Percentiles rank a stretch among this genome's conserved stretches.
Evolutionary conservation across 2,888 invertebrate genomes (phyloP).

Genomic region (Eupsilia transversa): DNA sequence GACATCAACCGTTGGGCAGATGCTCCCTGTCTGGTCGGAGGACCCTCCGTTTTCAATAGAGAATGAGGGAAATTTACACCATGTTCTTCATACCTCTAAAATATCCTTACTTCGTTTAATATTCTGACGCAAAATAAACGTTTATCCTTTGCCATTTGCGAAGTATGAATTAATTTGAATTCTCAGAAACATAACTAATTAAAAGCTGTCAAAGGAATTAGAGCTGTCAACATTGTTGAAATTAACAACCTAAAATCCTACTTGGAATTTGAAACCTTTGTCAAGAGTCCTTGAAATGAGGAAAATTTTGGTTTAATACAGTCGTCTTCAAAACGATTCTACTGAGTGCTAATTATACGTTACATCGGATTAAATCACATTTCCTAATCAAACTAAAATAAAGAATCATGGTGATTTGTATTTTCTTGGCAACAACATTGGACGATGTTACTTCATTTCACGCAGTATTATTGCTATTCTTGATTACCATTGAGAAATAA

Average conservation of each 20-base stretch:
- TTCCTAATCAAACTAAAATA: constrained; percentile 12
- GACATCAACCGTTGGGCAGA: no score
- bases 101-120: neutral
- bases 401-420: constrained; percentile 32
- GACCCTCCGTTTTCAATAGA: no score
- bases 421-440: constrained; percentile 11
- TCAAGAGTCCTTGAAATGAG: constrained; percentile 44
- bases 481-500: constrained; percentile 8
- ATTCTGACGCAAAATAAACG: constrained; percentile 2
- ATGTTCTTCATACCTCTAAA: no score
- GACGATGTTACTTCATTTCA: constrained; percentile 42
- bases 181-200: constrained; percentile 58
- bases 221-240: constrained; percentile 49
- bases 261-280: constrained; percentile 52
- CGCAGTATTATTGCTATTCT: constrained; percentile 17
- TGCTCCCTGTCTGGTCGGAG: no score
- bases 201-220: constrained; percentile 48
- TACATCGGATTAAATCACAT: neutral
- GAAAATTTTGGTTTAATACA: constrained; percentile 36
- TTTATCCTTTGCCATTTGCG: constrained; percentile 17
- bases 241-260: constrained; percentile 31
- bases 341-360: constrained; percentile 1
- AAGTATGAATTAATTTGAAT: constrained; percentile 26
- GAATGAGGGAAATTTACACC: no score
- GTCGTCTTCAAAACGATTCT: constrained; percentile 43